Conservation (phyloP, 2,113 vertebrate species). For the Sinocyclocheilus rhinocerous region DNA sequence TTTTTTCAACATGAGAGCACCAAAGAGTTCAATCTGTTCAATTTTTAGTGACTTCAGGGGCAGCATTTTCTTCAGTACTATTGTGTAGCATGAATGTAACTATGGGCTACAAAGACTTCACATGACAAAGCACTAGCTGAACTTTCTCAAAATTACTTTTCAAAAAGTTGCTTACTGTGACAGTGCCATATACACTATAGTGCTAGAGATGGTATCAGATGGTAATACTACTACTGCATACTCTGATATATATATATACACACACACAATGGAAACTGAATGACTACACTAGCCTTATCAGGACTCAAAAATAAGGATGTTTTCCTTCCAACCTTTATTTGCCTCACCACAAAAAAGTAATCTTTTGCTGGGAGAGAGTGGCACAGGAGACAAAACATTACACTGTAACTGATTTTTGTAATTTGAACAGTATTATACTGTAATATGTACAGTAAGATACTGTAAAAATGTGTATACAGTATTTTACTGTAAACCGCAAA, state of each 20-base stretch:
- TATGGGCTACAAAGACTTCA: neutral
- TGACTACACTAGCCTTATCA: neutral
- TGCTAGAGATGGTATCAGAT: neutral
- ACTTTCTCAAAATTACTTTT: neutral
- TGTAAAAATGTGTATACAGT: too few species aligned
- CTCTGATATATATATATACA: neutral
- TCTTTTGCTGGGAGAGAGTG: neutral
- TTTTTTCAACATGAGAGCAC: neutral
- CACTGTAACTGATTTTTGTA: too few species aligned
- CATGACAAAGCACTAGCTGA: neutral
- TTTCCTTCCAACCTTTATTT: neutral
- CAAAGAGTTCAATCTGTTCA: neutral
- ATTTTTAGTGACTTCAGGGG: neutral
- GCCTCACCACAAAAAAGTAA: neutral
- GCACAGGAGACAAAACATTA: neutral
- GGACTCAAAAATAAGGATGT: neutral
- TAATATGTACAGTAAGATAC: too few species aligned
- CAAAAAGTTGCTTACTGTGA: neutral
- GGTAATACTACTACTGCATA: neutral
- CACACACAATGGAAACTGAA: too few species aligned
- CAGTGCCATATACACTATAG: neutral
- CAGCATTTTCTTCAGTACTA: neutral
- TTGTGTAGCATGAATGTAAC: neutral
- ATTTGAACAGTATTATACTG: too few species aligned
- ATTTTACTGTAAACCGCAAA: too few species aligned